Evolutionary conservation across 2,888 invertebrate genomes (phyloP), one percentile per base, ranked within the genome.

Genomic region (Amiota mariae): DNA sequence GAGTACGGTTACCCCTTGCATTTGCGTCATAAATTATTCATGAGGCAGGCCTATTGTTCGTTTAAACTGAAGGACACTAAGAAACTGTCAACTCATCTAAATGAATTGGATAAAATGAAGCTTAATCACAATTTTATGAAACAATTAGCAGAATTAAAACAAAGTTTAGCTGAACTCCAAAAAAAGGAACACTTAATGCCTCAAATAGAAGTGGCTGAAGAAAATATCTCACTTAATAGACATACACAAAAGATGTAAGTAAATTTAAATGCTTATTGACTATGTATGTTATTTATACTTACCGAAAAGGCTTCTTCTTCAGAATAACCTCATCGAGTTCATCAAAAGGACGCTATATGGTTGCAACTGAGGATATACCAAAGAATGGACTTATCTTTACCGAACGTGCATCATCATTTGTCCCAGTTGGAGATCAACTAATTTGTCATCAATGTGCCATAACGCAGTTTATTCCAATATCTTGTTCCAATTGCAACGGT

Each of bases 351-450:
- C 87, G 88, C 8, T 76, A 78, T 61, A 89, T 91, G 36, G 86
- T 93, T 48, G 92, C 95, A 0, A 91, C 90, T 12, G 90, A 91
- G 75, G 87, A 90, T 49, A 91, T 95, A 3, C 88, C 90, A 10
- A 91, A 92, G 66, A 96, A 95, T 0, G 94, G 95, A 80, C 91
- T 95, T 0, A 88, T 98, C 56, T 95, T 97, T 87, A 91, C 93
- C 0, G 98, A 98, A 88, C 92, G 93, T 80, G 95, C 97, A 0
- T 95, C 94, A 87, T 93, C 95, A 1, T 95, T 95, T 89, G 95
- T 96, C 2, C 91, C 93, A 76, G 87, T 94, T 87, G 91, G 92
- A 12, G 71, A 80, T 18, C 70, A 68, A 1, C 59, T 87, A 90
- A 81, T 92, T 59, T 98, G 97, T 87, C 94, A 95, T 81, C 91